Evolutionary conservation across 2,797 vertebrate genomes (phyloP), one percentile per base, ranked within the genome.

Genomic region (Bovichtus variegatus): DNA sequence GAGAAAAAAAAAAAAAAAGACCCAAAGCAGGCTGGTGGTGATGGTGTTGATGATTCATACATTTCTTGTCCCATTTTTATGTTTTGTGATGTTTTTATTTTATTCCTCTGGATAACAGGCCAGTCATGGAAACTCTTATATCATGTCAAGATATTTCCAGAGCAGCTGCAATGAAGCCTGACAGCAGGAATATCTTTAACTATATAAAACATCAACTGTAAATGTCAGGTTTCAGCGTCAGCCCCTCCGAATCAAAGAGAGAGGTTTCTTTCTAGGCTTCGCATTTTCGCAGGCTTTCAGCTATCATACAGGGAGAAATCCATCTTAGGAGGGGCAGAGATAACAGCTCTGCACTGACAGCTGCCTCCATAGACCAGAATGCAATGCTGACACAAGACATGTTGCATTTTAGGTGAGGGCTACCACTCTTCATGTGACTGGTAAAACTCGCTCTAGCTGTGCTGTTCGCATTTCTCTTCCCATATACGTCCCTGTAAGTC

Each of bases 281-380:
- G 25, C 46, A 62, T 80, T 85, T 79, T 86, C 70, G 71, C 71
- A 9, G 78, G 43, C 27, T 27, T 44, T 86, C 79, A 70, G 76
- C 71, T 74, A 64, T 60, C 55, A 49, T 19, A 40, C 68, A 5
- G 63, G 71, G 63, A 85, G 63, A 57, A 44, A 84, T 84, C 81
- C 70, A 69, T 90, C 83, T 87, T 12, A 3, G 55, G 29, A 38
- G 80, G 62, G 12, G 76, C 55, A 29, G 54, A 60, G 77, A 85
- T 77, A 85, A 81, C 75, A 78, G 75, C 57, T 6, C 16, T 38
- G 5, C 78, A 5, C 84, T 80, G 86, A 89, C 87, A 87, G 86
- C 70, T 54, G 82, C 87, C 86, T 87, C 87, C 72, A 65, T 50
- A 46, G 84, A 82, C 86, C 86, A 83, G 11, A 75, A 84, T 69